phyloP scores from a whole-genome alignment of 2,797 vertebrate species.

The Sandelia bainsii region DNA sequence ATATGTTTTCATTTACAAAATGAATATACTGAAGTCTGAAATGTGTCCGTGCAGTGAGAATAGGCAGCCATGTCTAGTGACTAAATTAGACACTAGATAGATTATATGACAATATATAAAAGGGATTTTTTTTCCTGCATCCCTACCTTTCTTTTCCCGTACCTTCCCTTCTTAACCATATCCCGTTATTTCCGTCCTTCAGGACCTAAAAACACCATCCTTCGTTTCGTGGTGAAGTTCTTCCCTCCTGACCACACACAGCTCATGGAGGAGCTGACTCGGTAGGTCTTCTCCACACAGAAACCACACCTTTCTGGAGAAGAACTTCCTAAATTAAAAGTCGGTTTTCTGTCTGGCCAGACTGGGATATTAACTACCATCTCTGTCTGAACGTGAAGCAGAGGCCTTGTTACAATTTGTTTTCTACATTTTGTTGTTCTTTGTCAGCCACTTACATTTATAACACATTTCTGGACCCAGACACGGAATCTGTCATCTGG shows the following conservation, averaged over 20 bases:
- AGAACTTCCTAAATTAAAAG: constrained; percentile 23
- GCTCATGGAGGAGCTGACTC: constrained; percentile 95
- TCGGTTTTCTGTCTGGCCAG: constrained; percentile 21
- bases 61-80: too few species aligned
- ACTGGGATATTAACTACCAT: constrained; percentile 4
- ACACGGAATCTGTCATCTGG: constrained; percentile 14
- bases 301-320: constrained; percentile 35
- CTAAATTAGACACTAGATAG: neutral
- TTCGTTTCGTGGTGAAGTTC: constrained; percentile 98
- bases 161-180: constrained; percentile 3
- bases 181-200: constrained; percentile 31
- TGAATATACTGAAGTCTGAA: neutral
- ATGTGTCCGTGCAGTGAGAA: neutral
- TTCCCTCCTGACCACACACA: constrained; percentile 97
- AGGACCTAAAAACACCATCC: constrained; percentile 95
- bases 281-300: constrained; percentile 81
- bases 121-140: constrained; percentile 1
- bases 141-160: neutral
- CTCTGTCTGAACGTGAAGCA: constrained; percentile 18
- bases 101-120: neutral
- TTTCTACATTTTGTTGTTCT: constrained; percentile 1
- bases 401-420: neutral
- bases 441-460: constrained; percentile 6
- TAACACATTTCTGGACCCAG: constrained; percentile 13
- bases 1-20: too few species aligned